Evolutionary conservation across 1,140 invertebrate genomes (phyloP), one percentile per base, ranked within the genome.

Genomic region (Trichonephila clavata): DNA sequence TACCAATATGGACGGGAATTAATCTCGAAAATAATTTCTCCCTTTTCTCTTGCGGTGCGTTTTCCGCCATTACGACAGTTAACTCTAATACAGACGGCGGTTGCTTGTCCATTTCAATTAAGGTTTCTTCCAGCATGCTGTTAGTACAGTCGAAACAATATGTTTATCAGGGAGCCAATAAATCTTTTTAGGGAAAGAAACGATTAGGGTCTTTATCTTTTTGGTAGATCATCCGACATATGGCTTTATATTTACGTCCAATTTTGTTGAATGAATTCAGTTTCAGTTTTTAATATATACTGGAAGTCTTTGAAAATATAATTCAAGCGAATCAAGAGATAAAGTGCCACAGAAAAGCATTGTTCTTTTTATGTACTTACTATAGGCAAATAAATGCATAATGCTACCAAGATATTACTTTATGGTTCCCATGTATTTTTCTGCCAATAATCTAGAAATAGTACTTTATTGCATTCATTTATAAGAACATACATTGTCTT

Each of bases 21-120:
- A 84, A 84, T 84, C 83, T 84, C 24, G 83, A 84, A 57, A 60
- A 84, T 84, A 84, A 84, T 84, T 27, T 21, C 43, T 27, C 27
- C 39, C 14, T 39, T 39, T 39, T 39, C 32, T 39, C 32, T 39
- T 39, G 32, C 2, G 4, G 32, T 32, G 27, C 61, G 1, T 63
- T 39, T 39, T 77, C 32, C 32, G 27, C 71, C 16, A 77, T 71
- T 32, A 14, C 68, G 13, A 32, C 27, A 32, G 68, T 16, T 14
- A 50, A 50, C 50, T 1, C 50, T 50, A 50, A 50, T 50, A 5
- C 68, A 20, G 16, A 39, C 68, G 14, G 68, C 16, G 5, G 27
- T 32, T 32, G 68, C 3, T 77, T 13, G 68, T 71, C 68, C 24
- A 77, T 24, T 77, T 27, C 65, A 68, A 65, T 65, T 65, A 65